These are phyloP conservation scores for Cynaeus angustus DNA, from an alignment of 2,888 invertebrate genomes.

Conservation along the genomic window DNA sequence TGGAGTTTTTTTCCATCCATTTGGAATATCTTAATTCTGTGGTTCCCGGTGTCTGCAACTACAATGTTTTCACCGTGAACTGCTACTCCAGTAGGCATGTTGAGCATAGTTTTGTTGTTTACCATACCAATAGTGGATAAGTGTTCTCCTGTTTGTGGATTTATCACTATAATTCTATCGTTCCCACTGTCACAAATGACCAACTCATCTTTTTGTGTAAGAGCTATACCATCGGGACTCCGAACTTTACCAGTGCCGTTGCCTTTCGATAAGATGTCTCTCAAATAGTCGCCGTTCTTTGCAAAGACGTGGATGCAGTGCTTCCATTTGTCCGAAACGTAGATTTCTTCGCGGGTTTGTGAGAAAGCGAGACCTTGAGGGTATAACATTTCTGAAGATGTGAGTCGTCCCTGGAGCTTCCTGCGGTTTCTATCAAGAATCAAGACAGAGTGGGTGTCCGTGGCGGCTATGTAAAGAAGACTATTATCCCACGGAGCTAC, in stretches of 20 bases:
- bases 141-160: slow-evolving; percentile 76
- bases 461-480: slow-evolving; percentile 80
- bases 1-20: slow-evolving; percentile 74
- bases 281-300: slow-evolving; percentile 76
- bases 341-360: slow-evolving; percentile 75
- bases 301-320: slow-evolving; percentile 82
- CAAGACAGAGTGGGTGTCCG: slow-evolving; percentile 62
- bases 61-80: slow-evolving; percentile 73
- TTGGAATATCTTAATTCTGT: slow-evolving; percentile 78
- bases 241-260: slow-evolving; percentile 77
- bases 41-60: slow-evolving; percentile 83
- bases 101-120: slow-evolving; percentile 69
- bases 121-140: slow-evolving; percentile 77
- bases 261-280: slow-evolving; percentile 80
- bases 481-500: slow-evolving; percentile 78
- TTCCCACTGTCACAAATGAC: slow-evolving; percentile 88
- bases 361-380: slow-evolving; percentile 78
- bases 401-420: slow-evolving; percentile 74
- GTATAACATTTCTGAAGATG: slow-evolving; percentile 76
- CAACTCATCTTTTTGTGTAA: slow-evolving; percentile 74
- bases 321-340: slow-evolving; percentile 80
- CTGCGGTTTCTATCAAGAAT: slow-evolving; percentile 62
- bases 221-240: slow-evolving; percentile 84
- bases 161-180: slow-evolving; percentile 78
- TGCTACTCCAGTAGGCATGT: slow-evolving; percentile 83